phyloP scores from a whole-genome alignment of 1,140 invertebrate species.

The Drosophila takahashii region DNA sequence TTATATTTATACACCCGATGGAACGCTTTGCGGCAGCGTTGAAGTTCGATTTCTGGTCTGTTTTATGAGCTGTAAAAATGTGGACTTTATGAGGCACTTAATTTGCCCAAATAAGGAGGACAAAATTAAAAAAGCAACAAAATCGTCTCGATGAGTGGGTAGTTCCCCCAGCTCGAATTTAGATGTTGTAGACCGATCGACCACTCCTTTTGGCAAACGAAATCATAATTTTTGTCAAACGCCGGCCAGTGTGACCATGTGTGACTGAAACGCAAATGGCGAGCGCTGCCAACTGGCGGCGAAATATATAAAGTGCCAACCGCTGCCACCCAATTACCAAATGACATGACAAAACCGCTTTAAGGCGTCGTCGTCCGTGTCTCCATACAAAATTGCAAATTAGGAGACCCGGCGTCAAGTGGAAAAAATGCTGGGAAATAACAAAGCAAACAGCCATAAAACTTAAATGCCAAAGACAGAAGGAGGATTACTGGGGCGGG shows the following conservation, averaged over 20 bases:
- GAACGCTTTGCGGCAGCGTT: conserved; percentile 66
- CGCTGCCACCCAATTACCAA: conserved; percentile 84
- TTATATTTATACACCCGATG: conserved; percentile 58
- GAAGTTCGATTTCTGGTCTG: conserved; percentile 63
- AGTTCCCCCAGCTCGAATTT: conserved; percentile 2
- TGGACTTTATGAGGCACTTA: conserved; percentile 72
- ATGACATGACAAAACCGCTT: conserved; percentile 84
- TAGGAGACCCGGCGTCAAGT: conserved; percentile 66
- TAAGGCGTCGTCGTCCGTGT: conserved; percentile 67
- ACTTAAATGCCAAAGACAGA: conserved; percentile 58
- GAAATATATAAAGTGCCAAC: conserved; percentile 84
- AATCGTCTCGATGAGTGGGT: conserved; percentile 32
- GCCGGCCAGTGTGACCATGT: conserved; percentile 56
- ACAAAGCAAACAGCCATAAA: conserved; percentile 73
- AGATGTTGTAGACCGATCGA: conserved; percentile 8
- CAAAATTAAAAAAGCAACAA: conserved; percentile 30
- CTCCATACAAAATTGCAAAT: conserved; percentile 84
- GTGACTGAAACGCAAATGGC: conserved; percentile 19
- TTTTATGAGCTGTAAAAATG: conserved; percentile 82
- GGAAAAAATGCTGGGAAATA: conserved; percentile 43
- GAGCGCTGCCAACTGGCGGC: conserved; percentile 62
- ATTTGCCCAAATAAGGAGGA: conserved; percentile 57
- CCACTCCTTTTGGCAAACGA: conserved; percentile 3
- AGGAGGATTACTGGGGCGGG: conserved; percentile 28
- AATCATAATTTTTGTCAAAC: conserved; percentile 1